These are phyloP conservation scores for Acromyrmex charruanus DNA, from an alignment of 1,140 invertebrate species.

Conservation along the genomic window DNA sequence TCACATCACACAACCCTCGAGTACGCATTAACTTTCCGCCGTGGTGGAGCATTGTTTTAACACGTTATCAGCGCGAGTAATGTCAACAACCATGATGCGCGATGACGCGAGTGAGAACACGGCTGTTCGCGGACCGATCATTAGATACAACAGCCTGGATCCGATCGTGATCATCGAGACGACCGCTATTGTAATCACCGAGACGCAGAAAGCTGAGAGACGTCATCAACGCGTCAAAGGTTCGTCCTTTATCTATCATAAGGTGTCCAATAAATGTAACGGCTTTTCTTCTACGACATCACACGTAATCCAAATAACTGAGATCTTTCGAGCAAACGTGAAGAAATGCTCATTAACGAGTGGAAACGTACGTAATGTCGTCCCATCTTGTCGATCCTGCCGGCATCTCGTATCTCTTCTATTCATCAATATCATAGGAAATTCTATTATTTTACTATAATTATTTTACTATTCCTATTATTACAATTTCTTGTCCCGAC, in stretches of 20 bases:
- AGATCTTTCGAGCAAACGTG: background rate
- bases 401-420: background rate
- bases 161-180: conserved; percentile 71
- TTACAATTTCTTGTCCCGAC: background rate
- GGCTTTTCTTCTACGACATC: background rate
- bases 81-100: conserved; percentile 77
- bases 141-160: conserved; percentile 31
- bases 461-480: background rate
- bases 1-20: conserved; percentile 71
- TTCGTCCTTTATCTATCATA: conserved; percentile 62
- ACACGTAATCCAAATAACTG: background rate
- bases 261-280: too few species aligned
- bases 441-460: background rate
- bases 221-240: conserved; percentile 72
- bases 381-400: background rate
- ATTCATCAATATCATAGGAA: background rate
- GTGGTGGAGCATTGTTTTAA: conserved; percentile 36
- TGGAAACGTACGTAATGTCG: background rate
- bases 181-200: conserved; percentile 75
- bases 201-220: conserved; percentile 68
- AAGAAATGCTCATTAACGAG: background rate
- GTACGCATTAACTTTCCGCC: conserved; percentile 64
- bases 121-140: conserved; percentile 6
- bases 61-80: conserved; percentile 55
- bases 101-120: conserved; percentile 57